Evolutionary conservation across 2,888 invertebrate genomes (phyloP).

Genomic region (Yponomeuta cagnagella): DNA sequence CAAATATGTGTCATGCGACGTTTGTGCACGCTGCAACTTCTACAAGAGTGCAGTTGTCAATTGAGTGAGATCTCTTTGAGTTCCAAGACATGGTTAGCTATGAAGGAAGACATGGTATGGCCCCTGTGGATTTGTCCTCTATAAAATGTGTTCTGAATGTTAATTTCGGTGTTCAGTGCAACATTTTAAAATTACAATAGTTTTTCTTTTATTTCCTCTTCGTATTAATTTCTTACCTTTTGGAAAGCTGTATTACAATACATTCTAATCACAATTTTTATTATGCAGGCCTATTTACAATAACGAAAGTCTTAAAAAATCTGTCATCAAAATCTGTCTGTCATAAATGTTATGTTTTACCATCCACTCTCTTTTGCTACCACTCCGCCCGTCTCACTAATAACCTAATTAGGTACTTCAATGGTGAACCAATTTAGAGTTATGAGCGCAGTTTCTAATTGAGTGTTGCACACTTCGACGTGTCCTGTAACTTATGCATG

Average conservation of each 20-base stretch:
- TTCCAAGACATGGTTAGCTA: conserved; percentile 33
- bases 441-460: not conserved
- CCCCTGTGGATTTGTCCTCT: no score
- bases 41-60: conserved; percentile 31
- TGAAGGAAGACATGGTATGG: conserved; percentile 36
- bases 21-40: conserved; percentile 32
- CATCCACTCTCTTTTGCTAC: not conserved
- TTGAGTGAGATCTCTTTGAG: conserved; percentile 30
- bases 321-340: no score
- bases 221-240: no score
- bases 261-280: no score
- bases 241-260: no score
- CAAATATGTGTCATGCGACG: conserved; percentile 25
- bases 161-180: no score
- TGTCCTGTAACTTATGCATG: not conserved
- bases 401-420: not conserved
- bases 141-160: no score
- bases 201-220: no score
- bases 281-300: no score
- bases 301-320: no score
- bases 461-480: not conserved
- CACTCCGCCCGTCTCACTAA: conserved; percentile 6
- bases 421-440: not conserved
- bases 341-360: not conserved
- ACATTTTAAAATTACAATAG: no score